Conservation (phyloP, 2,113 vertebrate genomes). For the Bubo scandiacus region DNA sequence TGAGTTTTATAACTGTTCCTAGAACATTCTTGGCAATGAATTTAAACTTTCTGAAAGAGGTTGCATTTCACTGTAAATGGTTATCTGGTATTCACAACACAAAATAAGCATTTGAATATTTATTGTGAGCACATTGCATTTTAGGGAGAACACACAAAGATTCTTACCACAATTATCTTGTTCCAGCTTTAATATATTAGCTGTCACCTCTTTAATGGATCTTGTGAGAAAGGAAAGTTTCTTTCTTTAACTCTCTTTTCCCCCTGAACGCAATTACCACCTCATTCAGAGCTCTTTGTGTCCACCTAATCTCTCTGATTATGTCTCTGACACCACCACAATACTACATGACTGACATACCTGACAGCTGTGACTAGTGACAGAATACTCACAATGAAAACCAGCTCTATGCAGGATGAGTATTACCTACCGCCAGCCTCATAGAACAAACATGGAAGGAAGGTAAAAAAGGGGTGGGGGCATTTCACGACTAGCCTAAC, state of each 20-base stretch:
- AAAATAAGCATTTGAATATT: conserved; percentile 76
- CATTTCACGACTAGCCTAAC: not conserved
- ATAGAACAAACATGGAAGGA: conserved; percentile 39
- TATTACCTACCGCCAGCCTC: conserved; percentile 62
- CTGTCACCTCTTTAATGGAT: conserved; percentile 77
- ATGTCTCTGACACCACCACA: conserved; percentile 75
- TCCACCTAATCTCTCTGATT: conserved; percentile 77
- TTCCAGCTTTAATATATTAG: conserved; percentile 76
- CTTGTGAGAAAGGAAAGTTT: conserved; percentile 77
- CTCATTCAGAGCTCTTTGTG: conserved; percentile 76
- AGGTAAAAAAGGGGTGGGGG: conserved; percentile 62
- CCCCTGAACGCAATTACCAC: conserved; percentile 73
- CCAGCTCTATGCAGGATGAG: conserved; percentile 69
- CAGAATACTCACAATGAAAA: conserved; percentile 63
- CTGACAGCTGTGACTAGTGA: conserved; percentile 77
- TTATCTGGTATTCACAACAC: conserved; percentile 71
- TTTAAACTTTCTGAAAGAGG: conserved; percentile 66
- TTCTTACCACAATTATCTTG: conserved; percentile 76
- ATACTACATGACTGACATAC: conserved; percentile 75
- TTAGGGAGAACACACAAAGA: conserved; percentile 75
- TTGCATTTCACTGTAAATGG: conserved; percentile 66
- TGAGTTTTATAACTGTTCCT: conserved; percentile 61
- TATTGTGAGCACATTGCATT: conserved; percentile 64
- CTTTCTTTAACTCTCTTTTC: conserved; percentile 76
- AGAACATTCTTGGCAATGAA: conserved; percentile 45